A percentile compares a stretch with the other conserved stretches of the same genome.
Conservation (phyloP, 2,797 vertebrate species). For the Enteromius thamalakanensis region DNA sequence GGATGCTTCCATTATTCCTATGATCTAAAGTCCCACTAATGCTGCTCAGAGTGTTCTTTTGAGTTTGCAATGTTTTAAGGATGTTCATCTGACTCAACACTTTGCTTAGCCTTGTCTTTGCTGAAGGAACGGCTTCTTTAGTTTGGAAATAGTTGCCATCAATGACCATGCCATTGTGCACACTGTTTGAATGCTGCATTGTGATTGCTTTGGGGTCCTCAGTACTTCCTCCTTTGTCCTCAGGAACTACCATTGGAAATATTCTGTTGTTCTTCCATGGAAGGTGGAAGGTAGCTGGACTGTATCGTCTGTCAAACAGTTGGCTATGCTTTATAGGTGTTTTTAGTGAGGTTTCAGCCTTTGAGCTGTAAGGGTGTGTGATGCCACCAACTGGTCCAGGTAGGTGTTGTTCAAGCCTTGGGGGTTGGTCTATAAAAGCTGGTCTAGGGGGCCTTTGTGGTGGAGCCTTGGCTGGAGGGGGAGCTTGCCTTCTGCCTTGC, state of each 20-base stretch:
- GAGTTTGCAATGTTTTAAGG: constrained; percentile 66
- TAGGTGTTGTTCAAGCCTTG: constrained; percentile 42
- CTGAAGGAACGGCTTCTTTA: constrained; percentile 66
- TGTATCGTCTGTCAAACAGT: constrained; percentile 63
- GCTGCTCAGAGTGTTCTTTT: constrained; percentile 60
- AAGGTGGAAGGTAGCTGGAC: constrained; percentile 66
- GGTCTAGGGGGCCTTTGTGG: constrained; percentile 66
- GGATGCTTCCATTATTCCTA: constrained; percentile 56
- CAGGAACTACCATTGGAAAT: constrained; percentile 77
- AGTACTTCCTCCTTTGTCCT: constrained; percentile 38
- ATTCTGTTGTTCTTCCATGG: constrained; percentile 90
- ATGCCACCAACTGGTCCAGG: constrained; percentile 13
- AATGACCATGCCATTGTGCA: constrained; percentile 75
- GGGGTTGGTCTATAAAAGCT: constrained; percentile 66
- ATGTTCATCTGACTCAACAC: constrained; percentile 69
- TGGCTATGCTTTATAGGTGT: constrained; percentile 73
- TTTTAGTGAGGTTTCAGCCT: constrained; percentile 71
- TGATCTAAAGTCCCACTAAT: constrained; percentile 44
- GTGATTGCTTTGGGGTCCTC: constrained; percentile 74
- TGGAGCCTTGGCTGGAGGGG: constrained; percentile 71
- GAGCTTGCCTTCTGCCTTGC: constrained; percentile 59
- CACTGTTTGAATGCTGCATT: constrained; percentile 61
- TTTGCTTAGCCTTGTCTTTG: constrained; percentile 72
- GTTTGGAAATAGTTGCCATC: constrained; percentile 83
- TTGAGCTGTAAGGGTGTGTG: constrained; percentile 57